Percentiles rank a stretch among this genome's conserved stretches.
Evolutionary conservation across 2,888 invertebrate genomes (phyloP).

Genomic region (Sminthurides aquaticus): DNA sequence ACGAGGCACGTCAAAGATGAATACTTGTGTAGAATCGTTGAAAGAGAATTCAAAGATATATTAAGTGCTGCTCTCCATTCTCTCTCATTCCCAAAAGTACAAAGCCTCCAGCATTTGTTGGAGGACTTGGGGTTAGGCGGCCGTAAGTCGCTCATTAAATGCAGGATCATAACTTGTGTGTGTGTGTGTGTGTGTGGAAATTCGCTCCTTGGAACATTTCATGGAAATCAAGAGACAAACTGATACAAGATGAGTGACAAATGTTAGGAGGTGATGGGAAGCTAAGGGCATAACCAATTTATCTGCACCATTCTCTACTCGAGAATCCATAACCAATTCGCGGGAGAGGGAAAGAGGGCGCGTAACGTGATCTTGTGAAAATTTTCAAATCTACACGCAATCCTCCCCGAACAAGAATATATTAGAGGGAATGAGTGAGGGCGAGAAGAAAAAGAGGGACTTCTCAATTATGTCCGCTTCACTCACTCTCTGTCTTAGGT

Average conservation of each 20-base stretch:
- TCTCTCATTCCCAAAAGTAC: too few relatives aligned
- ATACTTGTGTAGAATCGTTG: too few relatives aligned
- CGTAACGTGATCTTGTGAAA: neutral
- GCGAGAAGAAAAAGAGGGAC: too few relatives aligned
- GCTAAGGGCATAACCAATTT: neutral
- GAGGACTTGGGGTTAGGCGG: too few relatives aligned
- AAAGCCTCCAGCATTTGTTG: too few relatives aligned
- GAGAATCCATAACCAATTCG: neutral
- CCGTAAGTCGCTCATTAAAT: slow-evolving; percentile 24
- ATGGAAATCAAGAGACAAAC: slow-evolving; percentile 20
- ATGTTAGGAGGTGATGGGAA: neutral
- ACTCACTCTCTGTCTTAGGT: too few relatives aligned
- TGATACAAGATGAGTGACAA: neutral
- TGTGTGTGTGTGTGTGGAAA: too few relatives aligned
- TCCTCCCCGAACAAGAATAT: neutral
- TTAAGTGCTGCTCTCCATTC: too few relatives aligned
- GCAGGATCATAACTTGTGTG: slow-evolving; percentile 20
- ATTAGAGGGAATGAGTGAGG: too few relatives aligned
- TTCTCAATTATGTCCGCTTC: too few relatives aligned
- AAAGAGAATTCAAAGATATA: neutral
- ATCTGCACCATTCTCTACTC: neutral
- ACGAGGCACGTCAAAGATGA: too few relatives aligned
- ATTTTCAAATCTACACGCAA: neutral
- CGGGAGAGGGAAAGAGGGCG: too few relatives aligned
- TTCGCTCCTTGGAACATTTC: slow-evolving; percentile 19